These are phyloP conservation scores for Myzus persicae DNA, from an alignment of 1,140 invertebrate species.

Conservation along the genomic window DNA sequence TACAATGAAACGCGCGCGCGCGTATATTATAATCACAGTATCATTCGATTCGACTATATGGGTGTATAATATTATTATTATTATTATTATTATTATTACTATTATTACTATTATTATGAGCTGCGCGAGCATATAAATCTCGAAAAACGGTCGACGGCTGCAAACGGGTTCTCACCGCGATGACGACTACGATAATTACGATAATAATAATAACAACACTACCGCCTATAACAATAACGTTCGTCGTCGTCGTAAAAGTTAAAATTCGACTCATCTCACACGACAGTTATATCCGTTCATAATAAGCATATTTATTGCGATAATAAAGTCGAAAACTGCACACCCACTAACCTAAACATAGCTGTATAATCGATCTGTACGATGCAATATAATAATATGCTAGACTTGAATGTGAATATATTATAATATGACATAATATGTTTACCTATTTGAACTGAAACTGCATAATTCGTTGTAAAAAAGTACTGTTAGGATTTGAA, in stretches of 20 bases:
- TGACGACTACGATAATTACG: slow-evolving; percentile 17
- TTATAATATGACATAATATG: too few species aligned
- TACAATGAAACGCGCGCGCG: background rate
- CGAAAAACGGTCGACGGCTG: background rate
- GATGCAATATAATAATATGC: too few species aligned
- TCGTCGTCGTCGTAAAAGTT: slow-evolving; percentile 1
- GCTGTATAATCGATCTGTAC: background rate
- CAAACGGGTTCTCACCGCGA: background rate
- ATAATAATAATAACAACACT: slow-evolving; percentile 10
- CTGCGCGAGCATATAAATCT: background rate
- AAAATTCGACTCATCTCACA: background rate
- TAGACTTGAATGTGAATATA: too few species aligned
- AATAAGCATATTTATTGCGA: background rate
- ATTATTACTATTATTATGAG: too few species aligned
- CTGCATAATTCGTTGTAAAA: background rate
- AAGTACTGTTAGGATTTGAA: background rate
- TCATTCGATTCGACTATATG: background rate
- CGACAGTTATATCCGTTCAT: background rate
- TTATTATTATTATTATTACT: background rate
- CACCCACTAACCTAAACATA: background rate
- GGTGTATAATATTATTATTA: background rate
- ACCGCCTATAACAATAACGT: background rate
- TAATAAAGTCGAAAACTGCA: background rate
- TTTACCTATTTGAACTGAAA: too few species aligned
- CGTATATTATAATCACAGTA: slow-evolving; percentile 22